Conservation (phyloP, 2,113 vertebrate genomes). For the Lanius ludovicianus region DNA sequence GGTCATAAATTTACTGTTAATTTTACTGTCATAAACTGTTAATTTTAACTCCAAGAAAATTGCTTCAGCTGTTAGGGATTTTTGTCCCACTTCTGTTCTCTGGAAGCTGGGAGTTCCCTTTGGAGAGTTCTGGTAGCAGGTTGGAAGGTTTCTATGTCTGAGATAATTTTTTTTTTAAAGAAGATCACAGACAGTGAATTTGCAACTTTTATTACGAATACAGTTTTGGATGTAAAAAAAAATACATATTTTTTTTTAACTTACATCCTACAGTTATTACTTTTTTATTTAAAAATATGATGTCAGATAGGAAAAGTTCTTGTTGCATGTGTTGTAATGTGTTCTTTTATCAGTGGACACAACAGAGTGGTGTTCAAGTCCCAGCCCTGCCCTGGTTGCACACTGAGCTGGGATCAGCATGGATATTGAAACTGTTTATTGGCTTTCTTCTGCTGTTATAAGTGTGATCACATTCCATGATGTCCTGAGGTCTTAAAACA, state of each 20-base stretch:
- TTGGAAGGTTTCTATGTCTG: neutral
- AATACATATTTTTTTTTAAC: neutral
- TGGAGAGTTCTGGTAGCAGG: neutral
- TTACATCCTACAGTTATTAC: neutral
- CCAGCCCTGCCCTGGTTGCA: neutral
- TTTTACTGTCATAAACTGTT: neutral
- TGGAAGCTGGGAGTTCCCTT: neutral
- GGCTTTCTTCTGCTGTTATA: neutral
- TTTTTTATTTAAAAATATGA: neutral
- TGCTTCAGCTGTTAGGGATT: conserved; percentile 8
- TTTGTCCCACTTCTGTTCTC: neutral
- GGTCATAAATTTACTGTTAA: neutral
- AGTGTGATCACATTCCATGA: neutral
- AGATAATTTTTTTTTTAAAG: neutral
- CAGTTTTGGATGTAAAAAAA: neutral
- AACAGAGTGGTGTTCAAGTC: fast-evolving
- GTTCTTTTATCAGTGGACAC: neutral
- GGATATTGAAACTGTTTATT: neutral
- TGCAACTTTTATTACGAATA: neutral
- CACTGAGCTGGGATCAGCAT: neutral
- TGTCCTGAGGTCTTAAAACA: neutral
- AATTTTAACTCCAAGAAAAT: conserved; percentile 59
- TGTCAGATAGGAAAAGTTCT: neutral
- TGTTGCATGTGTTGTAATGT: neutral
- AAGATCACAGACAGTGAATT: neutral